Base-by-base conservation (phyloP, 2,888 invertebrate genomes). In the Metopia argyrocephala region DNA sequence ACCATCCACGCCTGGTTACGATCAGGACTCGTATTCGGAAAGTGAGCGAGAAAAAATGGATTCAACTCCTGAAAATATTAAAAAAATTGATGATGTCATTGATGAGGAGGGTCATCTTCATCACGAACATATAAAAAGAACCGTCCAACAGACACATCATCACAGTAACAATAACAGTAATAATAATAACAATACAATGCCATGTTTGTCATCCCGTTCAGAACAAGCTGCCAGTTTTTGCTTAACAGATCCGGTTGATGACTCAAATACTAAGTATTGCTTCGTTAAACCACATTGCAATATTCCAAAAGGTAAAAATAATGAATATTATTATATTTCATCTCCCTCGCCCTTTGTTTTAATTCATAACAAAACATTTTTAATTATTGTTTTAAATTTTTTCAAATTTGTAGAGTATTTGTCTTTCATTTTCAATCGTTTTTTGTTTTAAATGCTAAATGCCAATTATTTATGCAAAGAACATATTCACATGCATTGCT, bases 1-100 rank as follows among this genome's bases (percentile, higher is more conserved):
- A 38, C 68, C 78, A 46, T 28, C 78, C 0, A 81, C 78, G 6
- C 78, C 78, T 6, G 61, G 28, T 12, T 85, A 82, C 59, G 85
- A 83, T 50, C 82, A 80, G 0, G 83, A 86, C 69, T 85, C 84
- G 5, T 84, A 84, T 68, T 89, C 88, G 12, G 90, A 90, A 83
- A 90, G 89, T 2, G 81, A 78, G 78, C 86, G 86, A 3, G 91
- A 90, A 80, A 91, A 91, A 85, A 86, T 89, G 76, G 90, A 90
- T 84, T 87, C 88, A 12, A 90, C 90, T 12, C 90, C 90, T 57
- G 90, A 90, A 82, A 90, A 90, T 84, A 86, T 89, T 59, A 90
- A 89, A 86, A 90, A 90, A 86, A 90, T 90, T 80, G 89, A 89
- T 85, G 90, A 90, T 86, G 87, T 89, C 85, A 90, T 90, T 84